phyloP scores from a whole-genome alignment of 2,113 vertebrate species.

The Syngnathus typhle region DNA sequence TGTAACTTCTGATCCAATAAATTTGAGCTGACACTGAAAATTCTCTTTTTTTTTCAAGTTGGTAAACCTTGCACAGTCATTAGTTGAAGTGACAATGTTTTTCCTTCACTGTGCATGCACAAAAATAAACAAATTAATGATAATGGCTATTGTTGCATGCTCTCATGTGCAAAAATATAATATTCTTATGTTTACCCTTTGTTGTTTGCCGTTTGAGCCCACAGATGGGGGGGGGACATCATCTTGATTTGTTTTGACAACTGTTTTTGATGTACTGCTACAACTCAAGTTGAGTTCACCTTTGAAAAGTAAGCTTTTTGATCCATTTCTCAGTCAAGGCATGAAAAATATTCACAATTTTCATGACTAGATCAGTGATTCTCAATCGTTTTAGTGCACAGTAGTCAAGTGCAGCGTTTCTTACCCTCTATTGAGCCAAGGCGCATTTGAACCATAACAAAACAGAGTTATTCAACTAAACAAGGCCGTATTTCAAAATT shows the following conservation, averaged over 20 bases:
- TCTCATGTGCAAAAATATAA: neutral
- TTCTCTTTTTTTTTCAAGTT: constrained; percentile 37
- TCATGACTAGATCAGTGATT: neutral
- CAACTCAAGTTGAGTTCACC: neutral
- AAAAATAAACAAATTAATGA: neutral
- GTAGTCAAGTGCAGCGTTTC: too few species aligned
- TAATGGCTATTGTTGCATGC: neutral
- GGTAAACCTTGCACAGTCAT: constrained; percentile 5
- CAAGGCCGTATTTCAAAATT: too few species aligned
- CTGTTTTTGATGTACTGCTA: neutral
- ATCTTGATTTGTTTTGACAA: neutral
- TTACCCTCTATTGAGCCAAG: too few species aligned
- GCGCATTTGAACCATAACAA: too few species aligned
- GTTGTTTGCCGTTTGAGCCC: neutral
- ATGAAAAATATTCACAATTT: neutral
- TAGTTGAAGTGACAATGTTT: constrained; percentile 13
- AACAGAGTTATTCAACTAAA: too few species aligned
- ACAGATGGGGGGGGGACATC: neutral
- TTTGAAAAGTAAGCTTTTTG: neutral
- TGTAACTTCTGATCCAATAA: constrained; percentile 48
- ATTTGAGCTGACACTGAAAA: constrained; percentile 30
- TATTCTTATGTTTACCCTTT: neutral
- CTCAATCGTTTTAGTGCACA: neutral
- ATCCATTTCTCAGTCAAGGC: neutral
- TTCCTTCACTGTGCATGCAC: constrained; percentile 29